These are phyloP conservation scores for Pygoscelis adeliae DNA, from an alignment of 2,113 vertebrate genomes.

Conservation along the genomic window DNA sequence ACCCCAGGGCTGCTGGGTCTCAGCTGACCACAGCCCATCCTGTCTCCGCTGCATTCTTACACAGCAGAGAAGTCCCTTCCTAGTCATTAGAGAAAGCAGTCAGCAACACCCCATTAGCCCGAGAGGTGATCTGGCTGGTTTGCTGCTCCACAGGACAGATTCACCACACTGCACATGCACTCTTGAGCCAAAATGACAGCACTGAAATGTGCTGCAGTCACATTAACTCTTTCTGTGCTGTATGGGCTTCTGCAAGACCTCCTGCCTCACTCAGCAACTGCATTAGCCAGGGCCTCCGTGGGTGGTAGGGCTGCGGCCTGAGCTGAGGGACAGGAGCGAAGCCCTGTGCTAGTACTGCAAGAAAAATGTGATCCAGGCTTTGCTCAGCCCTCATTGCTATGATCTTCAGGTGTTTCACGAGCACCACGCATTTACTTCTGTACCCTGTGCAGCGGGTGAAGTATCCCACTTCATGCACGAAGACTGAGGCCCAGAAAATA, in stretches of 20 bases:
- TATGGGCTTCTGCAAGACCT: neutral
- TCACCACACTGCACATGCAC: neutral
- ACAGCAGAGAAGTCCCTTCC: neutral
- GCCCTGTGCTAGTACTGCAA: neutral
- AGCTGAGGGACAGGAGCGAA: neutral
- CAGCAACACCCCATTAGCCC: constrained; percentile 1
- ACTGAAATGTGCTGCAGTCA: neutral
- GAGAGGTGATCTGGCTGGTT: neutral
- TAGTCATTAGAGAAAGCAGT: neutral
- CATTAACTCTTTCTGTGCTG: neutral
- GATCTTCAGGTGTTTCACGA: neutral
- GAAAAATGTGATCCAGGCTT: neutral
- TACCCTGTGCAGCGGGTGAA: neutral
- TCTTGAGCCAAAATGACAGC: neutral
- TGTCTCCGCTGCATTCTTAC: neutral
- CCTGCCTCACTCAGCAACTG: neutral
- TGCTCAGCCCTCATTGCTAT: neutral
- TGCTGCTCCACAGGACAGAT: neutral
- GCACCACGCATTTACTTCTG: neutral
- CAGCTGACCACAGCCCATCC: neutral
- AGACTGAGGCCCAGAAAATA: neutral
- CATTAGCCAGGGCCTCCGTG: accelerated
- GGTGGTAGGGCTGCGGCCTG: neutral
- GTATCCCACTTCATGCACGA: neutral
- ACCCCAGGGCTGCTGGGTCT: neutral